phyloP scores from a whole-genome alignment of 2,113 vertebrate species.

The Amazona guildingii region DNA sequence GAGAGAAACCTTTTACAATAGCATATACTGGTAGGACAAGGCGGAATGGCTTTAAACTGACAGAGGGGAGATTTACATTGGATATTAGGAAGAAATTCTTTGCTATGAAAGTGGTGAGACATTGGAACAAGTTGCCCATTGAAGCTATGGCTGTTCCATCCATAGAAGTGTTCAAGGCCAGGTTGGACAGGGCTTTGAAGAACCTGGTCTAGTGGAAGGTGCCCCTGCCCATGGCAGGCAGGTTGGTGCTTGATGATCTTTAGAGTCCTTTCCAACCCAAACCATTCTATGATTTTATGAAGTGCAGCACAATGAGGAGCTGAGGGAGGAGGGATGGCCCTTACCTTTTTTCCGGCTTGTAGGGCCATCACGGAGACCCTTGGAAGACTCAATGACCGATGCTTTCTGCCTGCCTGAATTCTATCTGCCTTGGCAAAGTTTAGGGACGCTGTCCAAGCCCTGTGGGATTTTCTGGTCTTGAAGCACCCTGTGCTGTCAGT shows the following conservation, averaged over 20 bases:
- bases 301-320: not conserved
- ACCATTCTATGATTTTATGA: not conserved
- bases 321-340: not conserved
- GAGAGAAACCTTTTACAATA: not conserved
- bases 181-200: not conserved
- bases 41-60: no score
- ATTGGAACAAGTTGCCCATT: not conserved
- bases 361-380: not conserved
- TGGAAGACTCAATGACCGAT: not conserved
- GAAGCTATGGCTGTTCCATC: not conserved
- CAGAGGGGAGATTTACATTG: not conserved
- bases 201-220: not conserved
- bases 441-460: not conserved
- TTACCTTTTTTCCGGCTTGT: not conserved
- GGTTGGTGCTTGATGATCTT: not conserved
- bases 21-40: not conserved
- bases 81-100: not conserved
- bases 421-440: not conserved
- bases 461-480: not conserved
- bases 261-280: not conserved
- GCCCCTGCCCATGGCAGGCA: not conserved
- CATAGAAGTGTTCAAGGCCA: not conserved
- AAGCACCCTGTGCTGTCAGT: not conserved
- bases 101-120: not conserved
- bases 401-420: not conserved